phyloP scores from a whole-genome alignment of 2,888 invertebrate species.

The Willowsia nigromaculata region DNA sequence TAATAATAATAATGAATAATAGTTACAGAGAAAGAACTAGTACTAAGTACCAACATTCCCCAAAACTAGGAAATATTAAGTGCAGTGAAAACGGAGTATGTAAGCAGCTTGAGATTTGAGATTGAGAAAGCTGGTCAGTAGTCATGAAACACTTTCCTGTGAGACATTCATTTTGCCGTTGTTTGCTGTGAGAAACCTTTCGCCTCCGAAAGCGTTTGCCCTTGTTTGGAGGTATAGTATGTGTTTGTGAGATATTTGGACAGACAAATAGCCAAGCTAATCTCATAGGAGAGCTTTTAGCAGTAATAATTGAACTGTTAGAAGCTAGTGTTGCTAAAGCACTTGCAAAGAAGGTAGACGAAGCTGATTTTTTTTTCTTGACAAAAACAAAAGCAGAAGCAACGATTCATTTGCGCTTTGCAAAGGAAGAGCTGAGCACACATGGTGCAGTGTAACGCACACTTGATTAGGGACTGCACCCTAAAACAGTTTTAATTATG shows the following conservation, averaged over 20 bases:
- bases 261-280: background rate
- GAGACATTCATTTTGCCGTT: too few species aligned
- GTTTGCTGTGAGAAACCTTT: too few species aligned
- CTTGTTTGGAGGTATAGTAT: too few species aligned
- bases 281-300: too few species aligned
- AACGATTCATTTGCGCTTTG: conserved; percentile 3
- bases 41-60: background rate
- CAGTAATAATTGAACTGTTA: conserved; percentile 46
- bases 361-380: conserved; percentile 15
- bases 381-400: conserved; percentile 22
- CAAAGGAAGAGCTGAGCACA: background rate
- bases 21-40: conserved; percentile 30
- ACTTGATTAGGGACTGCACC: conserved; percentile 67
- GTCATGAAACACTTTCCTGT: too few species aligned
- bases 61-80: background rate
- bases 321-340: background rate
- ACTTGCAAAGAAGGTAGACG: background rate
- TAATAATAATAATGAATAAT: conserved; percentile 42
- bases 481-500: conserved; percentile 67
- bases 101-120: background rate
- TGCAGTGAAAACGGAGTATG: background rate
- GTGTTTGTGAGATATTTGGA: too few species aligned
- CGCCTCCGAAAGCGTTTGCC: too few species aligned
- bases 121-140: too few species aligned
- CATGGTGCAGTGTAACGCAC: background rate